phyloP scores from a whole-genome alignment of 2,797 vertebrate species.

The Alcedo atthis region DNA sequence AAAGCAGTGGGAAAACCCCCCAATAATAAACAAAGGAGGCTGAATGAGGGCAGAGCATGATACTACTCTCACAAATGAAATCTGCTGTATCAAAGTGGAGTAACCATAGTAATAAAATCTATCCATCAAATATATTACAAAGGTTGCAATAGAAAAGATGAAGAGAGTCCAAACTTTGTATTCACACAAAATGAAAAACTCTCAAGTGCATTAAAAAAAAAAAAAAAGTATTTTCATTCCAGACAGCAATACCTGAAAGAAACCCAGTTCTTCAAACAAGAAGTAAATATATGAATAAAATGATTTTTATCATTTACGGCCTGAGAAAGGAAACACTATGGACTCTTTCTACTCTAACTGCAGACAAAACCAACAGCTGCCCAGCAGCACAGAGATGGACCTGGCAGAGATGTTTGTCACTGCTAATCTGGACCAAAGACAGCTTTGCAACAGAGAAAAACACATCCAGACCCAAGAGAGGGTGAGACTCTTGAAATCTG shows the following conservation, averaged over 20 bases:
- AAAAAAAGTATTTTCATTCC: background rate
- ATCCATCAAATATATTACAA: conserved; percentile 51
- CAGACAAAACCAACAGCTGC: background rate
- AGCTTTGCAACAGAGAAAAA: background rate
- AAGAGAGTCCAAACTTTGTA: background rate
- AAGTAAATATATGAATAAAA: background rate
- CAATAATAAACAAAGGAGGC: background rate
- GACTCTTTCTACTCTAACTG: background rate
- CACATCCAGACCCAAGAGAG: background rate
- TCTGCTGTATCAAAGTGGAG: background rate
- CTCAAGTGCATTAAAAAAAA: background rate
- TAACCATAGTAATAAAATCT: conserved; percentile 45
- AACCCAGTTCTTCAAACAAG: background rate
- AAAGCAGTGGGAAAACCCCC: background rate
- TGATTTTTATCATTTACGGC: too few species aligned
- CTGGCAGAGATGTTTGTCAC: background rate
- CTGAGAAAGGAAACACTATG: background rate
- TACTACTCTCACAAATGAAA: conserved; percentile 8
- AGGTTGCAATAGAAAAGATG: background rate
- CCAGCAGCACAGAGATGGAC: background rate
- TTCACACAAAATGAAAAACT: background rate
- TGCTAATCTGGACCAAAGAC: background rate
- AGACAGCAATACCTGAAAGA: background rate
- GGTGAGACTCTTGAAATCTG: background rate
- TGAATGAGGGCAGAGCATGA: conserved; percentile 1